Evolutionary conservation across 2,113 vertebrate genomes (phyloP).

Genomic region (Callopanchax toddi): DNA sequence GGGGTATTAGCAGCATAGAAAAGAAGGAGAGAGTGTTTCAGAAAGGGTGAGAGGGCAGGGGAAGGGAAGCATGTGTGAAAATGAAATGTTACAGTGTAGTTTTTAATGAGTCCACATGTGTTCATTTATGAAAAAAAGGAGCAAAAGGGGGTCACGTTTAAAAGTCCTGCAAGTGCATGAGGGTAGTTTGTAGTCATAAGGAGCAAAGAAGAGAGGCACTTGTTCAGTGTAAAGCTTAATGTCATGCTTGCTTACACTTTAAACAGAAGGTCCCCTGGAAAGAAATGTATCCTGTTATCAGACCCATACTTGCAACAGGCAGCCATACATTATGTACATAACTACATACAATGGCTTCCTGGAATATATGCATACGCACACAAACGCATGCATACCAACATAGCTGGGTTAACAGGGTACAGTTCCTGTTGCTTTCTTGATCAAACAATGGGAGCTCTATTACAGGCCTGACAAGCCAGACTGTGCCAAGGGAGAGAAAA

Average conservation of each 20-base stretch:
- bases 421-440: conserved; percentile 75
- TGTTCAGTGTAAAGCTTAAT: conserved; percentile 57
- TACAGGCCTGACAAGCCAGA: conserved; percentile 76
- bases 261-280: conserved; percentile 42
- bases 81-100: conserved; percentile 55
- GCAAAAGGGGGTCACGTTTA: conserved; percentile 41
- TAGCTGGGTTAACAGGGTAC: conserved; percentile 72
- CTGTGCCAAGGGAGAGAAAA: conserved; percentile 56
- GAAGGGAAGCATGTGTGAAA: conserved; percentile 62
- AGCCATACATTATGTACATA: conserved; percentile 49
- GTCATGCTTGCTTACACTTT: conserved; percentile 62
- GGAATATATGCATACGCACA: conserved; percentile 30
- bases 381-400: conserved; percentile 43
- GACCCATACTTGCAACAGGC: conserved; percentile 30
- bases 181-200: conserved; percentile 57
- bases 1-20: conserved; percentile 64
- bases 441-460: conserved; percentile 81
- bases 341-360: conserved; percentile 55
- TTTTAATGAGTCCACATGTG: conserved; percentile 38
- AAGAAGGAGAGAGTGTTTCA: conserved; percentile 46
- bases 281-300: conserved; percentile 49
- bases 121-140: conserved; percentile 32
- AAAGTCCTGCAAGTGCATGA: conserved; percentile 39
- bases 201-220: conserved; percentile 54
- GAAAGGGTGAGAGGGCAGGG: conserved; percentile 41